phyloP scores from a whole-genome alignment of 2,888 invertebrate genomes.

The Meloe dianella region DNA sequence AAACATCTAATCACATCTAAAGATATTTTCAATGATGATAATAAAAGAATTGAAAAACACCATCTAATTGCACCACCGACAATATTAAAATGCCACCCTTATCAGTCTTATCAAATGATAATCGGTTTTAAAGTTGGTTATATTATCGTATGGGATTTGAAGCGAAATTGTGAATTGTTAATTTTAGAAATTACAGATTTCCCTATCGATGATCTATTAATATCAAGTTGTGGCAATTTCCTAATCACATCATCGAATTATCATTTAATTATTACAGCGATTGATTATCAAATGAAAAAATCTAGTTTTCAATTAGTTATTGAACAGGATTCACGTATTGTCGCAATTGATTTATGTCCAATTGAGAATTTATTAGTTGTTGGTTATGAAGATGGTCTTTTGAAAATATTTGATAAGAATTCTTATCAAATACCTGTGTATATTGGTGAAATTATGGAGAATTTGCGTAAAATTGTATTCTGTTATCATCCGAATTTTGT shows the following conservation, averaged over 20 bases:
- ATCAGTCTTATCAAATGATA: conserved; percentile 38
- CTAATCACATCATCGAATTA: conserved; percentile 46
- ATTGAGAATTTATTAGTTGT: conserved; percentile 47
- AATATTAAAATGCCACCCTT: conserved; percentile 45
- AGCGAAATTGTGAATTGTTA: conserved; percentile 34
- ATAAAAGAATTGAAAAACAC: background rate
- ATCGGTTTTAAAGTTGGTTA: conserved; percentile 46
- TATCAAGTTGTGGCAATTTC: conserved; percentile 42
- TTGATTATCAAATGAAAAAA: conserved; percentile 41
- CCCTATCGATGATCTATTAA: conserved; percentile 44
- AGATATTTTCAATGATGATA: background rate
- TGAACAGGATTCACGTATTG: conserved; percentile 42
- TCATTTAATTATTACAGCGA: conserved; percentile 50
- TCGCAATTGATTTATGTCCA: conserved; percentile 46
- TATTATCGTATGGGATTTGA: conserved; percentile 45
- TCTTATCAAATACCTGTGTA: conserved; percentile 46
- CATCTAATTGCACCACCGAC: conserved; percentile 5
- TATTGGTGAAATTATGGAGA: background rate
- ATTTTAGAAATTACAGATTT: conserved; percentile 40
- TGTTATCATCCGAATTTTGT: background rate
- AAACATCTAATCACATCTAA: background rate
- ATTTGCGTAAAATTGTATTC: background rate
- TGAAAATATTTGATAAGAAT: conserved; percentile 50
- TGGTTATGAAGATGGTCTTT: conserved; percentile 48
- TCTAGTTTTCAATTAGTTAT: conserved; percentile 48